These are phyloP conservation scores for Arion vulgaris DNA, from an alignment of 1,140 invertebrate genomes.

Conservation along the genomic window DNA sequence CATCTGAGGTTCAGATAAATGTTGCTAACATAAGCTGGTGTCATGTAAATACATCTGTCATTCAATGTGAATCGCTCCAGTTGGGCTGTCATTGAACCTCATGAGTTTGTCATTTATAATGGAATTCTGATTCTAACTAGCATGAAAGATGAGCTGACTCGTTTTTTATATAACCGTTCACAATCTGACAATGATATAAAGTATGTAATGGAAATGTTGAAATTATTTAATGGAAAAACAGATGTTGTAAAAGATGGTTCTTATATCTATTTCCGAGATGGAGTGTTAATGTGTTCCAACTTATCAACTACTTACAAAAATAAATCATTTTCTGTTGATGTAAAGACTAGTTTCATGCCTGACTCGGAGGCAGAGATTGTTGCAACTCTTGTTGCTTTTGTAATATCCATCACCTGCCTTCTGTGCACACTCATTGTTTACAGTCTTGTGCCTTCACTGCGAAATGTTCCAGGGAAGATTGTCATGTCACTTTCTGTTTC, in stretches of 20 bases:
- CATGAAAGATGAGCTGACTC: not conserved
- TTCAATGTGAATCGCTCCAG: not conserved
- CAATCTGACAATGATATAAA: not conserved
- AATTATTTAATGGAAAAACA: no score
- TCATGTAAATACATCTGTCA: not conserved
- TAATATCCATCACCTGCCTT: constrained; percentile 33
- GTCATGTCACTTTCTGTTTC: constrained; percentile 71
- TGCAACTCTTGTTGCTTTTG: not conserved
- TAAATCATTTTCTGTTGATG: not conserved
- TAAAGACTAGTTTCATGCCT: not conserved
- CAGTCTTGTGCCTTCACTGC: constrained; percentile 67
- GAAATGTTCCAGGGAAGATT: constrained; percentile 74
- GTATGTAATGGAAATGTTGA: not conserved
- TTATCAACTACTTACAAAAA: not conserved
- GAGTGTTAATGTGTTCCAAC: not conserved
- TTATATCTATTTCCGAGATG: not conserved
- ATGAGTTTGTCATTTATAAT: not conserved
- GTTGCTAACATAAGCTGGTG: not conserved
- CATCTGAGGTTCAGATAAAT: not conserved
- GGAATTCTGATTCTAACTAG: not conserved
- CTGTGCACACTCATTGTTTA: constrained; percentile 66
- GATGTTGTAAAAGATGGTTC: not conserved
- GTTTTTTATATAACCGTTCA: not conserved
- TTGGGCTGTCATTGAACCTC: not conserved
- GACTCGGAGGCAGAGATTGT: not conserved